phyloP scores from a whole-genome alignment of 2,888 invertebrate genomes.

The Lasiommata megera region DNA sequence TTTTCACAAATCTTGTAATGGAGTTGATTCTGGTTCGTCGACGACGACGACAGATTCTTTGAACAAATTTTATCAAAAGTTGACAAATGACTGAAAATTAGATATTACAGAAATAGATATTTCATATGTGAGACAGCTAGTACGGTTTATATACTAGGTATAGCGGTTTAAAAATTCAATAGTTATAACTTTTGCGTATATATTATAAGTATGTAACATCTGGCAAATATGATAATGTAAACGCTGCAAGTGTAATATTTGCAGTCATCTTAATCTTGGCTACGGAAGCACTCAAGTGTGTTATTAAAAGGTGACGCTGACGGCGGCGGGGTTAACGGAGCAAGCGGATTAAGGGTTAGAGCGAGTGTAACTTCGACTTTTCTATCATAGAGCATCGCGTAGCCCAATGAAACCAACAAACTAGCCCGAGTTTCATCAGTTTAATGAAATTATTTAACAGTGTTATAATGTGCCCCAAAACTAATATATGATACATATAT shows the following conservation, averaged over 20 bases:
- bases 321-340: constrained; percentile 46
- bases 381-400: constrained; percentile 43
- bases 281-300: constrained; percentile 71
- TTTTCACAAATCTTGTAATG: constrained; percentile 7
- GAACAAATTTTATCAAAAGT: constrained; percentile 5
- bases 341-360: constrained; percentile 54
- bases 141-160: too few species aligned
- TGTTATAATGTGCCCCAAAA: constrained; percentile 48
- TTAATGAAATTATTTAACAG: constrained; percentile 76
- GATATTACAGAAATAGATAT: too few species aligned
- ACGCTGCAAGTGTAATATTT: constrained; percentile 56
- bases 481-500: background rate
- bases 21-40: background rate
- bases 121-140: too few species aligned
- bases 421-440: constrained; percentile 68
- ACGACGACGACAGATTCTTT: background rate
- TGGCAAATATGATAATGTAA: constrained; percentile 27
- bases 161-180: too few species aligned
- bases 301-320: constrained; percentile 70
- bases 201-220: background rate
- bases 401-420: constrained; percentile 32
- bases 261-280: constrained; percentile 65
- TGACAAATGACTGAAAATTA: background rate
- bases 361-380: constrained; percentile 58
- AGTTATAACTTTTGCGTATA: too few species aligned